Conservation (phyloP, 2,797 vertebrate species). For the Allobates femoralis region DNA sequence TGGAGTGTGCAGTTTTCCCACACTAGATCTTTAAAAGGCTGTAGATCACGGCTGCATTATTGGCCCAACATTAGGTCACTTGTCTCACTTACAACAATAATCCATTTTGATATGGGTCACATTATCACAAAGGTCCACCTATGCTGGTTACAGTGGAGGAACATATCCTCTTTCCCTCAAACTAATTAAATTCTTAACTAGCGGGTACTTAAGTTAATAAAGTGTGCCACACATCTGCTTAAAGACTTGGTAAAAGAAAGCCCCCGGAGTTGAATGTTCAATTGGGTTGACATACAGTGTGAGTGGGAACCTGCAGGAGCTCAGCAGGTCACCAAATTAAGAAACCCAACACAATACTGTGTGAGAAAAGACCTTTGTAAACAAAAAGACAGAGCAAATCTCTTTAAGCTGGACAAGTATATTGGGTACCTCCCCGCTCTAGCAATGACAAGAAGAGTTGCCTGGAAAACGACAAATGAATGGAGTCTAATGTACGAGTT, state of each 20-base stretch:
- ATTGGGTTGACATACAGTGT: constrained; percentile 79
- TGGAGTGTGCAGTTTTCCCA: constrained; percentile 85
- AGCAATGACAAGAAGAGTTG: constrained; percentile 30
- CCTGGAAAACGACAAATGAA: constrained; percentile 26
- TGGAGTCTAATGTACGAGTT: constrained; percentile 40
- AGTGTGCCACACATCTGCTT: constrained; percentile 85
- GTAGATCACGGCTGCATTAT: constrained; percentile 85
- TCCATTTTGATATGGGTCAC: constrained; percentile 86
- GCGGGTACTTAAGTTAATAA: constrained; percentile 85
- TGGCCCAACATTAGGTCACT: constrained; percentile 85
- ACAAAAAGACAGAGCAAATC: constrained; percentile 73
- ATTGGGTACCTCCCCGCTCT: constrained; percentile 41
- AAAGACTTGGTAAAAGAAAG: constrained; percentile 80
- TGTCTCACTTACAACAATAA: constrained; percentile 89
- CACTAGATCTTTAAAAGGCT: constrained; percentile 86
- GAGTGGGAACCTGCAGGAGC: constrained; percentile 76
- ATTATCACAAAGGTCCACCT: constrained; percentile 82
- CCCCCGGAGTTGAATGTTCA: constrained; percentile 77
- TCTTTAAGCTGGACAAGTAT: constrained; percentile 67
- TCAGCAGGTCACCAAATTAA: constrained; percentile 80
- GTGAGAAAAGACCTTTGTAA: constrained; percentile 79
- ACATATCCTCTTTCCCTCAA: constrained; percentile 81
- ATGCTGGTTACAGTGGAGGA: constrained; percentile 80
- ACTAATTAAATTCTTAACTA: constrained; percentile 88
- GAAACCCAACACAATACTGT: constrained; percentile 78